A percentile compares a stretch with the other conserved stretches of the same genome.
These are phyloP conservation scores for Leucania comma DNA, from an alignment of 2,888 invertebrate genomes.

Conservation along the genomic window DNA sequence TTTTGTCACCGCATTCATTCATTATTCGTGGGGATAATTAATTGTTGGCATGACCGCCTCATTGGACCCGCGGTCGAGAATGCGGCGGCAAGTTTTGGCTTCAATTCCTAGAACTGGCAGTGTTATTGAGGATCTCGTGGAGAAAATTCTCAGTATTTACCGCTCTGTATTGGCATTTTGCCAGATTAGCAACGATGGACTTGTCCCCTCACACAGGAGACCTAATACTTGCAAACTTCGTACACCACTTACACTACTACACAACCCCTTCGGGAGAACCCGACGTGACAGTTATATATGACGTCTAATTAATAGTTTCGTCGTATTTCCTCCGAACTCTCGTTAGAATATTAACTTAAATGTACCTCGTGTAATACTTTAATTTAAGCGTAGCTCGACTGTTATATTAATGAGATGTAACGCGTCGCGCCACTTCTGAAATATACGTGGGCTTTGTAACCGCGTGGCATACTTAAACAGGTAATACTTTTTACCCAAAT, in stretches of 20 bases:
- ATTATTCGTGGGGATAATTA: constrained; percentile 40
- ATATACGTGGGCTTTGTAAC: constrained; percentile 58
- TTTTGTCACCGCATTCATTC: constrained; percentile 33
- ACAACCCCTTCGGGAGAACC: background rate
- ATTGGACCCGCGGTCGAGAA: constrained; percentile 18
- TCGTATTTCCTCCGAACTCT: constrained; percentile 22
- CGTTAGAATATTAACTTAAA: constrained; percentile 46
- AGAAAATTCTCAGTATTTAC: constrained; percentile 22
- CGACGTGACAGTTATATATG: constrained; percentile 6
- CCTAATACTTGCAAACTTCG: constrained; percentile 23
- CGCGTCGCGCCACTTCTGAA: constrained; percentile 59
- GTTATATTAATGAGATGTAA: constrained; percentile 62
- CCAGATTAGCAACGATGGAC: constrained; percentile 7
- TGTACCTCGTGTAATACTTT: constrained; percentile 44
- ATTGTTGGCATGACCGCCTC: constrained; percentile 28
- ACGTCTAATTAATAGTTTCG: constrained; percentile 39
- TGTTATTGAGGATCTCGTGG: constrained; percentile 13
- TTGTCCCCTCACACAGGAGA: constrained; percentile 12
- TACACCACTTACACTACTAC: constrained; percentile 4
- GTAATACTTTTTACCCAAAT: constrained; percentile 60
- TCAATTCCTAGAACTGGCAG: constrained; percentile 19
- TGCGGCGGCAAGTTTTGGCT: constrained; percentile 32
- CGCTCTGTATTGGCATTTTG: constrained; percentile 26
- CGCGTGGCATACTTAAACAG: constrained; percentile 62
- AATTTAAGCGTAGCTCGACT: constrained; percentile 52